phyloP scores from a whole-genome alignment of 2,797 vertebrate genomes.

The Phrynocephalus vlangalii region DNA sequence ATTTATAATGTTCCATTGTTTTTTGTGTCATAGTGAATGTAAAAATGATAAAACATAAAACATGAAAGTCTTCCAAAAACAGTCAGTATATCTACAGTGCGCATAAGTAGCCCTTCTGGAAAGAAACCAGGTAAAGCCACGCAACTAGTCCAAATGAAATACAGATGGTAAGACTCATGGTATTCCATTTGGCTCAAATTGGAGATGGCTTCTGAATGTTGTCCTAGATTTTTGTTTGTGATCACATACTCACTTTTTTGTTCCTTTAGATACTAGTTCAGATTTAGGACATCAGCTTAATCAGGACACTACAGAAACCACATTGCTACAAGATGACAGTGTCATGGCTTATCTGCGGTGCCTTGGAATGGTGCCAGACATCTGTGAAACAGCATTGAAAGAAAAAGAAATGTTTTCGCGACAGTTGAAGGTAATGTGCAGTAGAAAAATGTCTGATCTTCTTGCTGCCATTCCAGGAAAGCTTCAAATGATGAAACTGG shows the following conservation, averaged over 20 bases:
- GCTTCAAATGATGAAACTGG: neutral
- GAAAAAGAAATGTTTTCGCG: constrained; percentile 83
- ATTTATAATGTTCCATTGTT: neutral
- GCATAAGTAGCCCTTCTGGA: neutral
- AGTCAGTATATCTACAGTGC: neutral
- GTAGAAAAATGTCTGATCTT: neutral
- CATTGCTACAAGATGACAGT: constrained; percentile 78
- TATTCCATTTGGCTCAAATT: neutral
- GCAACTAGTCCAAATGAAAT: neutral
- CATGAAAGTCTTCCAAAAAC: no score
- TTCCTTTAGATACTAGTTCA: constrained; percentile 81
- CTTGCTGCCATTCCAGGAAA: neutral
- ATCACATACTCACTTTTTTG: constrained; percentile 23
- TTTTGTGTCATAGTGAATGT: neutral
- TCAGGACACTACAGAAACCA: constrained; percentile 78
- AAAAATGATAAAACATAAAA: neutral
- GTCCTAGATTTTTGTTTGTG: neutral
- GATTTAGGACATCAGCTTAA: constrained; percentile 80
- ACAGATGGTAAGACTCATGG: neutral
- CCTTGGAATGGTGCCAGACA: constrained; percentile 77
- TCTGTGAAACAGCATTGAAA: constrained; percentile 47
- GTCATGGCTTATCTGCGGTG: constrained; percentile 79
- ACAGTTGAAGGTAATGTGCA: constrained; percentile 85
- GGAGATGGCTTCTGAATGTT: neutral
- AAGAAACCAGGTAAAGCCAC: neutral